Conservation (phyloP, 2,113 vertebrate genomes). For the Ailuropoda melanoleuca region DNA sequence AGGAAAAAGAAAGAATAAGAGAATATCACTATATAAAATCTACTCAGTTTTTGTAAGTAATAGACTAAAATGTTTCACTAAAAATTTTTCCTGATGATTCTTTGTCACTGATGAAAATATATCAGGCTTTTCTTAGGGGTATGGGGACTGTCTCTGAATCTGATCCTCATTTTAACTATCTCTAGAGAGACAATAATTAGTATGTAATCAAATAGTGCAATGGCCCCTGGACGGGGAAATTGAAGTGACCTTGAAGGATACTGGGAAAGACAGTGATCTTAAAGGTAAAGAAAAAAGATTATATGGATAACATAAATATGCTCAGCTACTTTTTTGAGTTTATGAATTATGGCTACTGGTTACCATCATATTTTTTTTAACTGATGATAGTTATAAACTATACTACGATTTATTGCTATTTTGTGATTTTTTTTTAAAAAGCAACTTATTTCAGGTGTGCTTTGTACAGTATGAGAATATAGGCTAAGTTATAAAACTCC, state of each 20-base stretch:
- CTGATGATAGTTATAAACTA: neutral
- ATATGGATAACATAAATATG: neutral
- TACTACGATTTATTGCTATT: neutral
- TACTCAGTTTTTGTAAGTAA: neutral
- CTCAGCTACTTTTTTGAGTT: neutral
- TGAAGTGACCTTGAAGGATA: neutral
- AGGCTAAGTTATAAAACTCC: neutral
- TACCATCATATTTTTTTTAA: neutral
- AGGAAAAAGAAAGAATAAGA: neutral
- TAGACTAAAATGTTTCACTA: neutral
- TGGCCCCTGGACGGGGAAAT: neutral
- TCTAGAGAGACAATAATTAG: conserved; percentile 11
- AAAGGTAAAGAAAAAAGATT: neutral
- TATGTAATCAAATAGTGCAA: neutral
- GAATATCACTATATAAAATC: neutral
- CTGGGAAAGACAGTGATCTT: neutral
- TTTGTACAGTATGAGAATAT: neutral
- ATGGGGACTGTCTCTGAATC: neutral
- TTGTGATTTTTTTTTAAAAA: neutral
- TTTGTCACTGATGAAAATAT: neutral
- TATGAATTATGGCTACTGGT: neutral
- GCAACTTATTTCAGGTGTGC: neutral
- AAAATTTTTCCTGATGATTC: neutral
- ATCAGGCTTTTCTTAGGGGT: neutral
- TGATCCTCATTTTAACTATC: neutral